Percentiles rank a stretch among this genome's conserved stretches.
Conservation (phyloP, 1,140 invertebrate species). For the Drosophila subpulchrella region DNA sequence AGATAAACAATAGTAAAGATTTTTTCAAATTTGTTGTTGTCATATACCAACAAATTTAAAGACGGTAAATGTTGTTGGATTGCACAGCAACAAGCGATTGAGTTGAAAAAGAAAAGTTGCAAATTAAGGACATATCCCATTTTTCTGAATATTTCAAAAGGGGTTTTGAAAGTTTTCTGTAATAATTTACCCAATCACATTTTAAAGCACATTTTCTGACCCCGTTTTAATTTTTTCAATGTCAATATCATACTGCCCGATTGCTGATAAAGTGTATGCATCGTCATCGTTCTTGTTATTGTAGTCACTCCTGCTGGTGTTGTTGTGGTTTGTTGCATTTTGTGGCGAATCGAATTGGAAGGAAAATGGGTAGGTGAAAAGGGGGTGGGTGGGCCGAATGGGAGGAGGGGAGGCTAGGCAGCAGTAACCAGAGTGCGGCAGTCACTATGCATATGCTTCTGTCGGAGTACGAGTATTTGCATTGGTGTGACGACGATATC, state of each 20-base stretch:
- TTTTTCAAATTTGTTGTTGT: too few species aligned
- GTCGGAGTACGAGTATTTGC: conserved; percentile 37
- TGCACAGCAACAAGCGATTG: too few species aligned
- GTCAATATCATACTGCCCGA: conserved; percentile 36
- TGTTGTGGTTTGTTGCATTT: conserved; percentile 39
- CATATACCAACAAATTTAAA: too few species aligned
- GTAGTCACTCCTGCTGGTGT: conserved; percentile 10
- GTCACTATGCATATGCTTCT: conserved; percentile 60
- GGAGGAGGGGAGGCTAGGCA: background rate
- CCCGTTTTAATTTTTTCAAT: conserved; percentile 13
- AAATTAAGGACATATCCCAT: too few species aligned
- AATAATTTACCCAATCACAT: background rate
- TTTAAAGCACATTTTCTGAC: background rate
- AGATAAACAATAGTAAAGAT: too few species aligned
- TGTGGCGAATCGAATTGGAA: conserved; percentile 54
- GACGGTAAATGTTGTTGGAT: too few species aligned
- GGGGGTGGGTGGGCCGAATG: background rate
- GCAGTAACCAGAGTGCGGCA: conserved; percentile 36
- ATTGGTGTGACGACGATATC: conserved; percentile 74
- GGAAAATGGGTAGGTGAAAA: background rate
- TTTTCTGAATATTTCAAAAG: too few species aligned
- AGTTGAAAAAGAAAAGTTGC: too few species aligned
- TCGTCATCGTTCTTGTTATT: conserved; percentile 28
- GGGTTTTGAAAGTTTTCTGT: background rate
- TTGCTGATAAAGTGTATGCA: conserved; percentile 35